Percentiles rank a stretch among this genome's conserved stretches.
These are phyloP conservation scores for Pithys albifrons DNA, from an alignment of 2,113 vertebrate species.

Conservation along the genomic window DNA sequence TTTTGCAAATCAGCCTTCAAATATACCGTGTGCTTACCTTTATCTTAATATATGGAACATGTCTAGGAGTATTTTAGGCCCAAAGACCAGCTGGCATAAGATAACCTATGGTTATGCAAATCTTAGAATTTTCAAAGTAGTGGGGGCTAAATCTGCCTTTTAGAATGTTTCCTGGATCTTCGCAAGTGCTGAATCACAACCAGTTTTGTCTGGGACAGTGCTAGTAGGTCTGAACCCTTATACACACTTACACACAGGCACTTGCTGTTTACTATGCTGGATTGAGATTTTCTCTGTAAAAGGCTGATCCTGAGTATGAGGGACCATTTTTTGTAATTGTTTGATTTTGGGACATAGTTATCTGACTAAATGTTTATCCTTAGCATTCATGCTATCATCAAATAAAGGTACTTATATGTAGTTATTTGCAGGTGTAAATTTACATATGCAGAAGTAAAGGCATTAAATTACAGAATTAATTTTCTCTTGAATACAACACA, in stretches of 20 bases:
- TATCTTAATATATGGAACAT: background rate
- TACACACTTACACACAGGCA: background rate
- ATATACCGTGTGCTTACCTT: background rate
- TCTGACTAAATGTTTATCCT: background rate
- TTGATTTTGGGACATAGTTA: background rate
- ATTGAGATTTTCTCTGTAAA: background rate
- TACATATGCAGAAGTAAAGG: background rate
- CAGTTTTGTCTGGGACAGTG: background rate
- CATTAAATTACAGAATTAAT: accelerated
- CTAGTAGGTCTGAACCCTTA: background rate
- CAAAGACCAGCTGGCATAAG: background rate
- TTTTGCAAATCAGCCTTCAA: background rate
- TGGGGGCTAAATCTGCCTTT: background rate
- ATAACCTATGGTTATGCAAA: background rate
- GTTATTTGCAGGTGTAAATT: background rate
- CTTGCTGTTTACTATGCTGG: background rate
- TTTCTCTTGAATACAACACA: background rate
- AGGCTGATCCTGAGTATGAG: background rate
- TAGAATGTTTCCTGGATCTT: background rate
- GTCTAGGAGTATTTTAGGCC: background rate
- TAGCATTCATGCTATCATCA: background rate
- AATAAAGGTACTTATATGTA: background rate
- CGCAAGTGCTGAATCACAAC: background rate
- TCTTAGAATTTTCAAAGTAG: background rate
- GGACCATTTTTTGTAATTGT: background rate